Conservation (phyloP, 2,888 invertebrate genomes). For the Zaprionus lineosus region DNA sequence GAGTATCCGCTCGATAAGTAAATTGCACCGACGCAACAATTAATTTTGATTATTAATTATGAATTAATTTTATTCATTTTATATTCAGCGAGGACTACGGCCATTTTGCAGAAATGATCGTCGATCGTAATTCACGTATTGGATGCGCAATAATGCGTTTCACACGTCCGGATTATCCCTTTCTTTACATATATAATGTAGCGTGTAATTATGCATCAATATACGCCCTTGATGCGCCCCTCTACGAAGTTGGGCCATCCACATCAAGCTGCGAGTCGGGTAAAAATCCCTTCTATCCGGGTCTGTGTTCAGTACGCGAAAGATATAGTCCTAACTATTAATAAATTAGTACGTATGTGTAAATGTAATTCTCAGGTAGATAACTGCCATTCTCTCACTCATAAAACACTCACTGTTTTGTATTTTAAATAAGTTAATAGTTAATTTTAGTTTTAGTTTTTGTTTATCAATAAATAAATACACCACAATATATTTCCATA, state of each 20-base stretch:
- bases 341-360: constrained; percentile 8
- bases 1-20: constrained; percentile 55
- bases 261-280: constrained; percentile 78
- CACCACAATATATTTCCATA: constrained; percentile 37
- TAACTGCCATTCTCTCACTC: constrained; percentile 54
- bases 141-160: constrained; percentile 81
- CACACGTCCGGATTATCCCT: constrained; percentile 76
- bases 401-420: constrained; percentile 40
- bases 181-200: constrained; percentile 78
- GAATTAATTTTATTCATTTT: neutral
- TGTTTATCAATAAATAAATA: constrained; percentile 52
- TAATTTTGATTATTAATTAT: no score
- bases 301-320: constrained; percentile 79
- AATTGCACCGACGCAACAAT: no score
- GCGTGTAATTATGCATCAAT: constrained; percentile 82
- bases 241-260: constrained; percentile 77
- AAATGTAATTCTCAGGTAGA: constrained; percentile 49
- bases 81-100: constrained; percentile 80
- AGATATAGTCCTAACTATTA: constrained; percentile 80
- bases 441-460: constrained; percentile 41
- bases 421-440: constrained; percentile 50
- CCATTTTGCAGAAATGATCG: constrained; percentile 81
- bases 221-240: constrained; percentile 79
- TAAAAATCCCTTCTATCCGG: constrained; percentile 79
- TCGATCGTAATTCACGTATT: constrained; percentile 80